Evolutionary conservation across 2,797 vertebrate species (phyloP), one percentile per base, ranked within the genome.

Genomic region (Pteronotus mesoamericanus): DNA sequence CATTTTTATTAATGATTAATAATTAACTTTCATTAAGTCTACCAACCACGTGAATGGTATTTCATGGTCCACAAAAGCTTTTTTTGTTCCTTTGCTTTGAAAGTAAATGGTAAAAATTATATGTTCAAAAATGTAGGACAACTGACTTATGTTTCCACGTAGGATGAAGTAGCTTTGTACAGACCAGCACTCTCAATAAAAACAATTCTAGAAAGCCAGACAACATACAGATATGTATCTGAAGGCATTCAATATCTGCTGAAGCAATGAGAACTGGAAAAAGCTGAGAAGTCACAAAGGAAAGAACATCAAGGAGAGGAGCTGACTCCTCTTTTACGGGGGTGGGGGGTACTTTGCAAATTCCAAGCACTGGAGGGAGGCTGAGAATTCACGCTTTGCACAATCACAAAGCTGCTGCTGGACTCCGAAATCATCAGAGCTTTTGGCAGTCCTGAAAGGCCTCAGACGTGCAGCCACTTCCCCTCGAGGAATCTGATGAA

Each of bases 81-180:
- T 24, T 39, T 69, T 39, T 24, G 14, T 46, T 71, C 42, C 75
- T 94, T 84, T 91, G 66, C 39, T 87, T 85, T 55, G 15, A 94
- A 95, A 93, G 75, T 74, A 93, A 94, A 92, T n/a, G 46, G 59
- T 77, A 89, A 95, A 96, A 96, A 92, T 80, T 57, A 15, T 19
- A 86, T 68, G 24, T 92, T 95, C 37, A 57, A 89, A 93, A 84
- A 84, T 66, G 55, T 26, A 94, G 53, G 9, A 71, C 55, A 86
- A 66, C 11, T 69, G 16, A 64, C 16, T 66, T 64, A 68, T 18
- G 42, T 21, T 84, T 90, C n/a, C 37, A 75, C 37, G 32, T 51
- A 34, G 61, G 55, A 57, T 11, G 16, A 4, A n/a, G 29, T 29
- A 44, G 37, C 66, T 88, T 53, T 91, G 42, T 34, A 69, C 24